Evolutionary conservation across 2,113 vertebrate species (phyloP).

Genomic region (Syrrhaptes paradoxus): DNA sequence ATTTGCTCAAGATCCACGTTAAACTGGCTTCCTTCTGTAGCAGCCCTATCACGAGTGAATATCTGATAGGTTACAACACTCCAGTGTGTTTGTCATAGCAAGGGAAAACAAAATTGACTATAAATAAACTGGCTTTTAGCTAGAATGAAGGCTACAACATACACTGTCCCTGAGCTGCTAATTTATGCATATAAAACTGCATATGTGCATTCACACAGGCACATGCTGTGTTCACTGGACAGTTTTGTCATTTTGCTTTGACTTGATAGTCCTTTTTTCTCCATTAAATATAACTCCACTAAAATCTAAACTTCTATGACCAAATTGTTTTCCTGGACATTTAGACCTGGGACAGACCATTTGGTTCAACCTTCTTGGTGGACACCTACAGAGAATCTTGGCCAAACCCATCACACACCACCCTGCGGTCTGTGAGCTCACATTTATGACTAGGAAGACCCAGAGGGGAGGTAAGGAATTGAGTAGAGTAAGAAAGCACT

Average conservation of each 20-base stretch:
- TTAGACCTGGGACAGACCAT: not conserved
- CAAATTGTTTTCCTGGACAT: not conserved
- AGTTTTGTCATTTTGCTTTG: not conserved
- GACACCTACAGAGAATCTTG: not conserved
- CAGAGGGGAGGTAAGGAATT: not conserved
- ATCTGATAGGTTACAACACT: not conserved
- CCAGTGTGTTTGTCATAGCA: not conserved
- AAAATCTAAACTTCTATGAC: not conserved
- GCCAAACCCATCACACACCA: not conserved
- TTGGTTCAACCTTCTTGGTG: not conserved
- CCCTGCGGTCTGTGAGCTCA: not conserved
- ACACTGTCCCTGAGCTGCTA: not conserved
- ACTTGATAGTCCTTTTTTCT: not conserved
- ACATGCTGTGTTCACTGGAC: not conserved
- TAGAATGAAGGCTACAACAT: not conserved
- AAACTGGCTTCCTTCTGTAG: not conserved
- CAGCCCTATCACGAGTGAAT: not conserved
- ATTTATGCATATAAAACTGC: not conserved
- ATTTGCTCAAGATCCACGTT: not conserved
- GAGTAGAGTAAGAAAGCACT: not conserved
- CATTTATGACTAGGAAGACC: not conserved
- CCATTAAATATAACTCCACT: not conserved
- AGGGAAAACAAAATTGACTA: conserved; percentile 9
- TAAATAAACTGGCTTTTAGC: not conserved
- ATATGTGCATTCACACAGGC: not conserved